phyloP scores from a whole-genome alignment of 2,113 vertebrate genomes.

The Fukomys damarensis region DNA sequence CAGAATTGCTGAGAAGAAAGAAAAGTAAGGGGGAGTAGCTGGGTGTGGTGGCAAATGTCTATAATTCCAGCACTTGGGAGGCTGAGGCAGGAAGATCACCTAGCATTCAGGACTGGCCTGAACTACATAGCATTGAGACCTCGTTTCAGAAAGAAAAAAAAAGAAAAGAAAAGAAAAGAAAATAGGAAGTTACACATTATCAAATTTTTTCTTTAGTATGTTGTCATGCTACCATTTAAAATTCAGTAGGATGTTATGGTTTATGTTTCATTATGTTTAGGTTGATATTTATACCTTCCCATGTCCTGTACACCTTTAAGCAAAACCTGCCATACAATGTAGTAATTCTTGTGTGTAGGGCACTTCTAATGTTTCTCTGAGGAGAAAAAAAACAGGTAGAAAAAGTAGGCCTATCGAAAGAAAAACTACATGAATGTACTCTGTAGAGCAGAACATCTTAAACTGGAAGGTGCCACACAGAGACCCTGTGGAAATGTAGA shows the following conservation, averaged over 20 bases:
- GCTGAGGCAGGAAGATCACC: neutral
- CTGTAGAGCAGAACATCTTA: neutral
- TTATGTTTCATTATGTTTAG: neutral
- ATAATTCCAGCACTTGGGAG: neutral
- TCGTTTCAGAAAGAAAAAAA: neutral
- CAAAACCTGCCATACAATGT: neutral
- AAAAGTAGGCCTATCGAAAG: neutral
- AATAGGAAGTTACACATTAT: neutral
- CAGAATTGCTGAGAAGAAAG: neutral
- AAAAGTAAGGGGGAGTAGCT: neutral
- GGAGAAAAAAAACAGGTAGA: neutral
- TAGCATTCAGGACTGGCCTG: neutral
- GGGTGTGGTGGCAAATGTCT: neutral
- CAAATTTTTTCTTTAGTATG: conserved; percentile 27
- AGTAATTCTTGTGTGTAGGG: neutral
- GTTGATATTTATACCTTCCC: neutral
- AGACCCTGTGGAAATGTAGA: neutral
- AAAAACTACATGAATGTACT: neutral
- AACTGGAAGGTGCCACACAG: neutral
- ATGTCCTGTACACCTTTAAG: neutral
- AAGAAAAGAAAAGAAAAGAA: neutral
- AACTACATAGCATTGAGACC: neutral
- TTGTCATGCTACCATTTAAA: neutral
- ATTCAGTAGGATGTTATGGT: neutral
- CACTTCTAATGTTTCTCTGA: neutral